Evolutionary conservation across 2,113 vertebrate species (phyloP).

Genomic region (Coryphaenoides rupestris): DNA sequence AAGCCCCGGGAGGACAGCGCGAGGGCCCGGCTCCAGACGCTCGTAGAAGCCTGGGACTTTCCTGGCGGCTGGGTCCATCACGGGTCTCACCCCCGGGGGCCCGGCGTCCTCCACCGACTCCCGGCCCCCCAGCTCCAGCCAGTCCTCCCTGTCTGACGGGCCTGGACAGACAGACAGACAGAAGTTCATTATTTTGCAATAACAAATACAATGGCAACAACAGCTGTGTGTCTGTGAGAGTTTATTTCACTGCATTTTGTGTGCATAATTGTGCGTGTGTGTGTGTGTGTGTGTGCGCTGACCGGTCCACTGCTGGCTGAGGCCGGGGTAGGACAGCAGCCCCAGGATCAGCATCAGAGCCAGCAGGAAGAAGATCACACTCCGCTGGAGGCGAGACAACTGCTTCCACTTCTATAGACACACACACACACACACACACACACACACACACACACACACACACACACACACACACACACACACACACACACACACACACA

Average conservation of each 20-base stretch:
- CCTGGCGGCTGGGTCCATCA: conserved; percentile 15
- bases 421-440: conserved; percentile 23
- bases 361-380: conserved; percentile 80
- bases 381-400: conserved; percentile 89
- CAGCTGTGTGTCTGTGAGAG: too few species aligned
- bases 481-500: too few species aligned
- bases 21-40: not conserved
- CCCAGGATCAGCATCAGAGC: conserved; percentile 78
- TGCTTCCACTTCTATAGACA: conserved; percentile 92
- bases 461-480: too few species aligned
- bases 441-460: too few species aligned
- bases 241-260: too few species aligned
- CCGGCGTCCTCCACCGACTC: conserved; percentile 49
- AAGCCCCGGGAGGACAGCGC: conserved; percentile 11
- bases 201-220: too few species aligned
- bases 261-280: too few species aligned
- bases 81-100: conserved; percentile 62
- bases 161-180: conserved; percentile 51
- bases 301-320: conserved; percentile 81
- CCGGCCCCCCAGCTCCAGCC: conserved; percentile 57
- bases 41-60: conserved; percentile 7
- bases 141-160: conserved; percentile 60
- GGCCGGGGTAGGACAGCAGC: conserved; percentile 74
- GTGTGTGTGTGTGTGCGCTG: too few species aligned
- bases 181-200: too few species aligned